Percentiles rank a stretch among this genome's conserved stretches.
Conservation (phyloP, 2,113 vertebrate genomes). For the Sapajus apella region DNA sequence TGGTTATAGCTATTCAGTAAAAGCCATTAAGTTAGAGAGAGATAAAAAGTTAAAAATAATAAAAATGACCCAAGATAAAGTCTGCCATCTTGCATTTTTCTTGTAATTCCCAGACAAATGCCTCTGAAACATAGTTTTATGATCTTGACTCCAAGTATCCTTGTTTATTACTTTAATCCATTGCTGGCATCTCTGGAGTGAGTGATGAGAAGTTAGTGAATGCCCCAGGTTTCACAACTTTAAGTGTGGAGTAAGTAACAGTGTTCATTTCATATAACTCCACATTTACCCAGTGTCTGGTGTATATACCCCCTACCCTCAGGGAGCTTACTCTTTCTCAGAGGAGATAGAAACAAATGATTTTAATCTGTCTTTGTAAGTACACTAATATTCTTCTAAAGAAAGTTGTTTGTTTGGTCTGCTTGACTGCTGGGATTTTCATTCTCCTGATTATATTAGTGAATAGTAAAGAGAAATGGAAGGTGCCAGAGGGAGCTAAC, state of each 20-base stretch:
- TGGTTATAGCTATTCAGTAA: slow-evolving; percentile 33
- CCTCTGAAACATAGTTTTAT: slow-evolving; percentile 15
- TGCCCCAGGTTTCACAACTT: neutral
- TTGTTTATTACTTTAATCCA: slow-evolving; percentile 35
- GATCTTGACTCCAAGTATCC: neutral
- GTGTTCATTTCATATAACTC: neutral
- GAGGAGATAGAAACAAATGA: slow-evolving; percentile 12
- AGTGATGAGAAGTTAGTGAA: neutral
- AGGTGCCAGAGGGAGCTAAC: neutral
- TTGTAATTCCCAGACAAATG: slow-evolving; percentile 44
- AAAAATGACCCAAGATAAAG: slow-evolving; percentile 9
- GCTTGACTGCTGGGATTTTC: slow-evolving; percentile 27
- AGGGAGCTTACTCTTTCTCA: neutral
- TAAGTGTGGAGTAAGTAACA: neutral
- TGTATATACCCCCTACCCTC: neutral
- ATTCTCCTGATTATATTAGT: neutral
- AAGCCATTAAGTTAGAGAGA: slow-evolving; percentile 24
- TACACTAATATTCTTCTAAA: neutral
- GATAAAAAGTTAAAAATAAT: slow-evolving; percentile 42
- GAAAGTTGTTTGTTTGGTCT: slow-evolving; percentile 47
- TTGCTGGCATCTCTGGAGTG: neutral
- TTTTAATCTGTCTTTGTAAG: neutral
- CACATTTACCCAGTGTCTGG: neutral
- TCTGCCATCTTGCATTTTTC: slow-evolving; percentile 36
- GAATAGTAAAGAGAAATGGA: neutral